phyloP scores from a whole-genome alignment of 1,140 invertebrate species.

The Camponotus floridanus region DNA sequence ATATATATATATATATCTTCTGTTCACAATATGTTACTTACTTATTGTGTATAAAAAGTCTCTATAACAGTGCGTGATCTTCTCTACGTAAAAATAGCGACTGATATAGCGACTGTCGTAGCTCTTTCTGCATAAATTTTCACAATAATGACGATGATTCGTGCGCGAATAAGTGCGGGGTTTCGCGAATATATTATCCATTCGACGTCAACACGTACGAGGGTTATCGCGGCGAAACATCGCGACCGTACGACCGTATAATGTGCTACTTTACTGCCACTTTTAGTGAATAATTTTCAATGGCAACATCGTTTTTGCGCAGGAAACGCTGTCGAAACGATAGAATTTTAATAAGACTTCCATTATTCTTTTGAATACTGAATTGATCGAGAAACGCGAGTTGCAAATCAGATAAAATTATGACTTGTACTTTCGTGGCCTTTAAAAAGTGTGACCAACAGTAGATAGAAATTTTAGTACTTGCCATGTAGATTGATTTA shows the following conservation, averaged over 20 bases:
- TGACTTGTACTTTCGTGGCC: slow-evolving; percentile 17
- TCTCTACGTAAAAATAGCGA: not conserved
- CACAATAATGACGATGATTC: slow-evolving; percentile 30
- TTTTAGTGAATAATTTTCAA: slow-evolving; percentile 67
- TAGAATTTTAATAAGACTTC: slow-evolving; percentile 13
- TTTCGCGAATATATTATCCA: slow-evolving; percentile 70
- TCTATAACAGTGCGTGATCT: not conserved
- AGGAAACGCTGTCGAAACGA: slow-evolving; percentile 22
- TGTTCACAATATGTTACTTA: not conserved
- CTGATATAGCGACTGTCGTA: slow-evolving; percentile 39
- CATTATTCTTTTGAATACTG: not conserved
- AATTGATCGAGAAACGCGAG: not conserved
- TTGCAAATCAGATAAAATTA: slow-evolving; percentile 8
- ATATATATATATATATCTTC: not conserved
- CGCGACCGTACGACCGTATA: slow-evolving; percentile 47
- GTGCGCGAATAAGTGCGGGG: slow-evolving; percentile 21
- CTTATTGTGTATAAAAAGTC: not conserved
- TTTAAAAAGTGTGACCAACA: not conserved
- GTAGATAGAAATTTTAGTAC: not conserved
- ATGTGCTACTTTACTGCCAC: slow-evolving; percentile 59
- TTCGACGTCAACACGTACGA: slow-evolving; percentile 53
- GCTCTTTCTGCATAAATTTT: slow-evolving; percentile 47
- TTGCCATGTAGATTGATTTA: slow-evolving; percentile 33
- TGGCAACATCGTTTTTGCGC: slow-evolving; percentile 53
- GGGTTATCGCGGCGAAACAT: slow-evolving; percentile 66